Evolutionary conservation across 1,140 invertebrate genomes (phyloP), one percentile per base, ranked within the genome.

Genomic region (Drosophila quadrilineata): DNA sequence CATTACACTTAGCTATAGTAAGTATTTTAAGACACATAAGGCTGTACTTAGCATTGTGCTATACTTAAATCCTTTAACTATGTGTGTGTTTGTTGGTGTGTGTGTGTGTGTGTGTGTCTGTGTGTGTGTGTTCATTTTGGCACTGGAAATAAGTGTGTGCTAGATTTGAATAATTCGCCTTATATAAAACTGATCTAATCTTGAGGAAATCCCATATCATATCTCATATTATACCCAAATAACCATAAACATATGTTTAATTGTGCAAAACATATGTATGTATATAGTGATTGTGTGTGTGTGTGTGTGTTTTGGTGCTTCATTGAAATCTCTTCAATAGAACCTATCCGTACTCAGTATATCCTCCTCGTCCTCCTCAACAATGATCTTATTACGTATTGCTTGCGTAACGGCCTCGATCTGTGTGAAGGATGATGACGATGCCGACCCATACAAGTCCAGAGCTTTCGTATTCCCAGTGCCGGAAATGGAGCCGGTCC

Each of bases 21-120:
- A 58, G 60, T 65, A 77, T 86, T 88, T n/a, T 88, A 88, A 88
- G 86, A 88, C 86, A 88, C 86, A 86, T 86, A 75, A 88, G 86
- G 86, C 86, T 87, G 73, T 68, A 86, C 84, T 77, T 88, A 79
- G 86, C 86, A 72, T 82, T 85, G 75, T 75, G 73, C 75, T 71
- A 57, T 84, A 45, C 50, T 68, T n/a, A n/a, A n/a, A n/a, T n/a
- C n/a, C 45, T 53, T 40, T 59, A 49, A 67, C 53, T 58, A 54
- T 58, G 41, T 58, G 21, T 58, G 53, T 77, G 29, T 56, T 31
- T 48, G 3, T 38, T 12, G 38, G 8, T 49, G 71, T 80, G 49
- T 71, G 17, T 40, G 14, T 19, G 14, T 17, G 19, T 57, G 19
- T 29, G 0, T 19, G 29, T 26, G 48, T 57, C 48, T 68, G 14